These are phyloP conservation scores for Isaurus tuberculatus DNA, from an alignment of 92 coral and sea anemone species.

Conservation along the genomic window DNA sequence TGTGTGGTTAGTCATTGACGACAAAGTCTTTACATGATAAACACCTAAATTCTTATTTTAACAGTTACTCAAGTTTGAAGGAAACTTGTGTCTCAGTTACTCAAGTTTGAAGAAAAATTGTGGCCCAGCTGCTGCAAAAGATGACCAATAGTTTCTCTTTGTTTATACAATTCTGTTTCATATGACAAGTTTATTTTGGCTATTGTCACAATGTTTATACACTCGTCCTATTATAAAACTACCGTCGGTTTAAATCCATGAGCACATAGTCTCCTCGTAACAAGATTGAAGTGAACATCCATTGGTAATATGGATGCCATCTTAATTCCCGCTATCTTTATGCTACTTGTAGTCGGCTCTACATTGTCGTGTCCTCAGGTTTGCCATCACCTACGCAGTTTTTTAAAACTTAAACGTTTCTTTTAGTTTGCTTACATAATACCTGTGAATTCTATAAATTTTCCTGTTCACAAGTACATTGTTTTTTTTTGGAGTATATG, in stretches of 20 bases:
- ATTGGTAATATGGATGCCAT: neutral
- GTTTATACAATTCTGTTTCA: neutral
- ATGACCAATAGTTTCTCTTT: neutral
- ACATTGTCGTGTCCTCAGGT: constrained; percentile 13
- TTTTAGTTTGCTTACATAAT: too few species aligned
- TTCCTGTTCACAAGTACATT: too few species aligned
- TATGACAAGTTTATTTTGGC: neutral
- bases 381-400: neutral
- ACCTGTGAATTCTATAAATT: too few species aligned
- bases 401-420: too few species aligned
- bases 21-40: neutral
- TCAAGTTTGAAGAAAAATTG: neutral
- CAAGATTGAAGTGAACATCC: neutral
- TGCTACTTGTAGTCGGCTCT: neutral
- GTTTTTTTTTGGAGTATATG: too few species aligned
- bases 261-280: neutral
- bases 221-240: neutral
- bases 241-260: neutral
- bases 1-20: too few species aligned
- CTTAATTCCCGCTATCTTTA: neutral
- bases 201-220: constrained; percentile 13
- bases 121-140: neutral
- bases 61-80: neutral
- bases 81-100: neutral
- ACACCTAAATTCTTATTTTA: too few species aligned